Evolutionary conservation across 1,140 invertebrate genomes (phyloP).

Genomic region (Bombus balteatus): DNA sequence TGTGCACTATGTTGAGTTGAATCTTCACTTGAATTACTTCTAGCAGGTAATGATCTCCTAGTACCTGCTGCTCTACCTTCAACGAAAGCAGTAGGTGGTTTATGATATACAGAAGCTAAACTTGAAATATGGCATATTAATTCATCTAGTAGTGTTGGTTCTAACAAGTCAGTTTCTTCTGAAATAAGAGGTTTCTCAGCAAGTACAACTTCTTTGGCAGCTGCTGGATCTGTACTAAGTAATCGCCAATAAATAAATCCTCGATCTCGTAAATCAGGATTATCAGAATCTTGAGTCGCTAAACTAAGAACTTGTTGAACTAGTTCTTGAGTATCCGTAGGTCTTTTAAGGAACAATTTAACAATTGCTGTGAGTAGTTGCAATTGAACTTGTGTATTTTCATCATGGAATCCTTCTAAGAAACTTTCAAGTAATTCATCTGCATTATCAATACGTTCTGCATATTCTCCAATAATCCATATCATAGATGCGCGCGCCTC

Average conservation of each 20-base stretch:
- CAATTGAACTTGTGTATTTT: conserved; percentile 99
- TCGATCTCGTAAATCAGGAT: conserved; percentile 98
- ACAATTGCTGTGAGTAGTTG: conserved; percentile 99
- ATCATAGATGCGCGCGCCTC: conserved; percentile 99
- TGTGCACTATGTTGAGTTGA: conserved; percentile 72
- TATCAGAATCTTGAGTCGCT: conserved; percentile 99
- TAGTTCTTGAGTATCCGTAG: conserved; percentile 98
- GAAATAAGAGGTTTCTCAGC: conserved; percentile 99
- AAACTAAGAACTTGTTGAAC: conserved; percentile 97
- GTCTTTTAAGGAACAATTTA: conserved; percentile 98
- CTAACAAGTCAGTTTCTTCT: conserved; percentile 99
- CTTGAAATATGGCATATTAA: conserved; percentile 99
- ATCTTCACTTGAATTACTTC: conserved; percentile 82
- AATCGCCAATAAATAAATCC: conserved; percentile 99
- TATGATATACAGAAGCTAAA: conserved; percentile 99
- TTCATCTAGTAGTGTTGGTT: conserved; percentile 98
- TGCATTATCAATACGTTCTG: conserved; percentile 99
- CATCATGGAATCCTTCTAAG: conserved; percentile 99
- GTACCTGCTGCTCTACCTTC: conserved; percentile 91
- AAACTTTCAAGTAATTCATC: conserved; percentile 99
- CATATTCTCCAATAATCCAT: conserved; percentile 99
- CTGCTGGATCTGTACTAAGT: conserved; percentile 98
- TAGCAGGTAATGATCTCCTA: conserved; percentile 87
- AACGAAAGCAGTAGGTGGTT: conserved; percentile 99
- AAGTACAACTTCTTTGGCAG: conserved; percentile 99